Evolutionary conservation across 2,888 invertebrate species (phyloP).

Genomic region (Spodoptera exigua): DNA sequence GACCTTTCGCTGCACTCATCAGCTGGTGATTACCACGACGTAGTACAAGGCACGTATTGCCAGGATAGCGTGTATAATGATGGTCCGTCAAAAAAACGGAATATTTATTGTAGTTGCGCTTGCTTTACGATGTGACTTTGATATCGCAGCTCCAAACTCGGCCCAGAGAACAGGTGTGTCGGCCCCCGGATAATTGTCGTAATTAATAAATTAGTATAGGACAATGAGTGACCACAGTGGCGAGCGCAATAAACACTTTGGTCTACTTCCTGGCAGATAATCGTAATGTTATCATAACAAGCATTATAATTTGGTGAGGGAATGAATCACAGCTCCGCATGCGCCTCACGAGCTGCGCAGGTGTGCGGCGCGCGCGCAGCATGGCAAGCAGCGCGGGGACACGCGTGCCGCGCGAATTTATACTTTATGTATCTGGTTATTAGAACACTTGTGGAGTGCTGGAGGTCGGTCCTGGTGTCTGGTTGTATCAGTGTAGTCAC

Average conservation of each 20-base stretch:
- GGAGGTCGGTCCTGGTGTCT: slow-evolving; percentile 14
- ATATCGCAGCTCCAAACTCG: not conserved
- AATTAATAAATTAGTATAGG: slow-evolving; percentile 39
- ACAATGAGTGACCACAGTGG: slow-evolving; percentile 23
- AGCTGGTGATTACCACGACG: too few species aligned
- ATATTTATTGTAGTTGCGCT: too few species aligned
- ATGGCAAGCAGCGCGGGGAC: slow-evolving; percentile 62
- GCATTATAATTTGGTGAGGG: slow-evolving; percentile 59
- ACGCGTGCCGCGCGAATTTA: not conserved
- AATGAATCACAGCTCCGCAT: slow-evolving; percentile 54
- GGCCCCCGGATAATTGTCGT: slow-evolving; percentile 14
- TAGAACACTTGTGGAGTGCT: too few species aligned
- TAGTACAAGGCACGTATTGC: too few species aligned
- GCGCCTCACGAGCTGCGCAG: slow-evolving; percentile 77
- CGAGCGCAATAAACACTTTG: slow-evolving; percentile 43
- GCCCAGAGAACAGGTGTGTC: slow-evolving; percentile 39
- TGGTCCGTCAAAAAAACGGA: too few species aligned
- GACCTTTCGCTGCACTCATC: too few species aligned
- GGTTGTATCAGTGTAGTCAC: slow-evolving; percentile 61
- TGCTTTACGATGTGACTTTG: not conserved
- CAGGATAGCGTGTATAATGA: too few species aligned
- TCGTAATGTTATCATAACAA: slow-evolving; percentile 58
- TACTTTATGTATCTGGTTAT: too few species aligned
- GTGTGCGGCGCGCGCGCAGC: slow-evolving; percentile 78
- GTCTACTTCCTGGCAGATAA: slow-evolving; percentile 59